A percentile compares a stretch with the other conserved stretches of the same genome.
phyloP scores from a whole-genome alignment of 2,888 invertebrate species.

The Heliconius charithonia region DNA sequence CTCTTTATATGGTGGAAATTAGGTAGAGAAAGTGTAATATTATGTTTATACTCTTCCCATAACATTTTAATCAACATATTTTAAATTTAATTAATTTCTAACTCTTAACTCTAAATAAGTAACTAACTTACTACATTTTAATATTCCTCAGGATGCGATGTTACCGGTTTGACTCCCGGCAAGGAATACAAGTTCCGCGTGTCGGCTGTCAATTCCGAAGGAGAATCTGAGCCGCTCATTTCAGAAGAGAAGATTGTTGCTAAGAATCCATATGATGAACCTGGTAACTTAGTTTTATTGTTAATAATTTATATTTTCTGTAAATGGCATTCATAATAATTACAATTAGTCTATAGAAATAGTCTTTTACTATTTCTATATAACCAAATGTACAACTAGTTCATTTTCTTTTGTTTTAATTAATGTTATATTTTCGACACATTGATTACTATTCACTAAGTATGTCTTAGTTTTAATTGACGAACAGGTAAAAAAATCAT shows the following conservation, averaged over 20 bases:
- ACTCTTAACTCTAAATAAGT: too few species aligned
- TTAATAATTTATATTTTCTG: background rate
- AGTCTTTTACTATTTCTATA: background rate
- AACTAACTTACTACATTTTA: background rate
- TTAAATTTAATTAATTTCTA: background rate
- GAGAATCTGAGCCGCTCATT: slow-evolving; percentile 96
- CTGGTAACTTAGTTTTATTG: slow-evolving; percentile 80
- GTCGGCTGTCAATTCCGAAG: slow-evolving; percentile 97
- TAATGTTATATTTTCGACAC: too few species aligned
- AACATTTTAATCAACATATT: background rate
- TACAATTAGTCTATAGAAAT: background rate
- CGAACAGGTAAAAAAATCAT: too few species aligned
- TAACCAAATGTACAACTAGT: background rate
- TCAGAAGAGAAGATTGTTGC: slow-evolving; percentile 94
- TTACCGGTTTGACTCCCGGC: slow-evolving; percentile 93
- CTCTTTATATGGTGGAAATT: too few species aligned
- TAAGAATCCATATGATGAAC: slow-evolving; percentile 98
- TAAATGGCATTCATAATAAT: background rate
- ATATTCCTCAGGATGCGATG: slow-evolving; percentile 85
- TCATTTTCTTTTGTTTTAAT: background rate
- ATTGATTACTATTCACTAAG: too few species aligned
- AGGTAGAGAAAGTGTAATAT: too few species aligned
- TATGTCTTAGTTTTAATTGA: too few species aligned
- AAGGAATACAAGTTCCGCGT: slow-evolving; percentile 98
- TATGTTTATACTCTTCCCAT: too few species aligned